Evolutionary conservation across 2,797 vertebrate species (phyloP).

Genomic region (Brachyalestes nurse): DNA sequence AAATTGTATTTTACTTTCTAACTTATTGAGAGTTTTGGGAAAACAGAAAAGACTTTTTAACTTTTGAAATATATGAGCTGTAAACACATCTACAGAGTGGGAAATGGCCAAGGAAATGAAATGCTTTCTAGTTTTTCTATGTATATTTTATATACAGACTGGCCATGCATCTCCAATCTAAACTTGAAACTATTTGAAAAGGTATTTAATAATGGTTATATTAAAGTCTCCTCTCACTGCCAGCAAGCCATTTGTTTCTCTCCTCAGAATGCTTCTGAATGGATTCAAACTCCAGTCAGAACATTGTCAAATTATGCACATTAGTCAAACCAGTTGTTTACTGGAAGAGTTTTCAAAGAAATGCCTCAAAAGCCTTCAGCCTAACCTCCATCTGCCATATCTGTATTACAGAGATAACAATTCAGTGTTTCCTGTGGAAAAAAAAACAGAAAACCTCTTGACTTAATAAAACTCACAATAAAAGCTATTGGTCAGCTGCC

Average conservation of each 20-base stretch:
- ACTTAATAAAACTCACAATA: neutral
- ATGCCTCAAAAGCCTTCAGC: neutral
- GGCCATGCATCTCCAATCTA: conserved; percentile 35
- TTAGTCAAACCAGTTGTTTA: neutral
- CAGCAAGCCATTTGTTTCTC: conserved; percentile 14
- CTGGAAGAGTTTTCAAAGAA: neutral
- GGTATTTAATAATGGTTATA: conserved; percentile 16
- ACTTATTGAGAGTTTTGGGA: conserved; percentile 70
- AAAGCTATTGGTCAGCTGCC: neutral
- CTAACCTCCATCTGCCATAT: neutral
- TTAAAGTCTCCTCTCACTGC: conserved; percentile 38
- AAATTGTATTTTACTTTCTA: conserved; percentile 72
- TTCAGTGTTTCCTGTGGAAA: too few relatives aligned
- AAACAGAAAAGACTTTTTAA: conserved; percentile 63
- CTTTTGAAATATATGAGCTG: conserved; percentile 56
- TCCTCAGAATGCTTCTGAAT: neutral
- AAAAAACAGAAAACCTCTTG: too few relatives aligned
- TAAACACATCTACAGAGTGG: conserved; percentile 65
- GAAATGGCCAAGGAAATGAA: conserved; percentile 52
- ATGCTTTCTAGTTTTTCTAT: conserved; percentile 59
- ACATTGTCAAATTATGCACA: neutral
- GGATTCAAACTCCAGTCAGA: conserved; percentile 11
- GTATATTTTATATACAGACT: conserved; percentile 66
- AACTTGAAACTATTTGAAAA: conserved; percentile 54
- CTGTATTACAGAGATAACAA: neutral